Evolutionary conservation across 2,797 vertebrate species (phyloP).

Genomic region (Furcifer pardalis): DNA sequence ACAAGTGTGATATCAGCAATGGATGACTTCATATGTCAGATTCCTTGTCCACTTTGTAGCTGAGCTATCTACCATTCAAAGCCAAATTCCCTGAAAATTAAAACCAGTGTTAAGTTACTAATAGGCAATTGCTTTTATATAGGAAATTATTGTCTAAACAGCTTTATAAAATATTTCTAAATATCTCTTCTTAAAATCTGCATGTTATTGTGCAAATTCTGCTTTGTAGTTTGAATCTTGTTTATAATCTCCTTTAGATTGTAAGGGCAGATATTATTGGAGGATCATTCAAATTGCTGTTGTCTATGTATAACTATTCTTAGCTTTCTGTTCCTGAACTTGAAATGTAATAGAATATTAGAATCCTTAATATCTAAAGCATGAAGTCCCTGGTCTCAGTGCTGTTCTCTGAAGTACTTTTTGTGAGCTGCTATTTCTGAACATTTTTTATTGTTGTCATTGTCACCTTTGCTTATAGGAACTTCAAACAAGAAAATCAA

Average conservation of each 20-base stretch:
- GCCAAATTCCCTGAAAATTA: neutral
- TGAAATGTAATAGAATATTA: neutral
- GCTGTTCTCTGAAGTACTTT: neutral
- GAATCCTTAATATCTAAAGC: neutral
- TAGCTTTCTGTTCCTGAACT: neutral
- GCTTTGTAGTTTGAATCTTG: neutral
- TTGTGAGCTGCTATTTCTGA: neutral
- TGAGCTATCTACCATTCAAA: neutral
- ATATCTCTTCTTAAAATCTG: neutral
- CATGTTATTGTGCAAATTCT: neutral
- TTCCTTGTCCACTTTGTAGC: neutral
- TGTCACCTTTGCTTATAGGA: accelerated
- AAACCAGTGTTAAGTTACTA: neutral
- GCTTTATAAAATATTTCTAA: neutral
- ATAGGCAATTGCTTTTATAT: neutral
- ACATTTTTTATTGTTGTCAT: neutral
- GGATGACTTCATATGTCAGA: neutral
- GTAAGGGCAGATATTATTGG: neutral
- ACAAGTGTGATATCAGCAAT: neutral
- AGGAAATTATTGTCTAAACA: too few species aligned
- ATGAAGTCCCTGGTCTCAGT: neutral
- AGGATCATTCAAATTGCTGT: neutral
- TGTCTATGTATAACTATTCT: slow-evolving; percentile 13
- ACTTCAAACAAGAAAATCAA: neutral
- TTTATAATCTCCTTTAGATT: neutral